Evolutionary conservation across 2,888 invertebrate genomes (phyloP), one percentile per base, ranked within the genome.

Genomic region (Scaptodrosophila latifasciaeformis): DNA sequence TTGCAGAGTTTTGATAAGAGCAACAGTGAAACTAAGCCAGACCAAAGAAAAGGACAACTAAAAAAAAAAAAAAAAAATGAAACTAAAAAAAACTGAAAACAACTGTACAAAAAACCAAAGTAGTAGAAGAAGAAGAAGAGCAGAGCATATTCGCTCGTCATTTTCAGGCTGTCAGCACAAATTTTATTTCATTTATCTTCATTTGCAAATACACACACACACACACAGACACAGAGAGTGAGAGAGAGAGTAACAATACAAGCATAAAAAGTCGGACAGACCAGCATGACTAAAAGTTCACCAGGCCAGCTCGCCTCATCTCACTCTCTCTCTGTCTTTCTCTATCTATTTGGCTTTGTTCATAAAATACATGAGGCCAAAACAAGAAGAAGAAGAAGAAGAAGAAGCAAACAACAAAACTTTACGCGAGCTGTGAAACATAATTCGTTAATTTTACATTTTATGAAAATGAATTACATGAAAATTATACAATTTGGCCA

Each of bases 151-250:
- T 50, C 30, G 49, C 49, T 67, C 60, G 62, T 67, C 64, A 68
- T 77, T 77, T 75, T 70, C 51, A 48, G 51, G 70, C 54, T 67
- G 74, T 67, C 79, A 72, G 70, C 77, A 62, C 51, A 70, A 65
- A 66, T 70, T 70, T 58, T 55, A 67, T 76, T 72, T 68, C 70
- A 72, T 75, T 76, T 79, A 72, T 75, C 70, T 76, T 75, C 74
- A 75, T 75, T 79, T 70, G 50, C 62, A 13, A 57, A 51, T 29
- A 56, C 47, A 37, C 48, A 53, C 37, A 44, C 34, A 53, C 39
- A 55, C 40, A 58, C 29, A 45, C 34, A 40, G 35, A 53, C 37
- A 30, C 45, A 40, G 21, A 18, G 21, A 19, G 17, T 29, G 13
- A 46, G 6, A 24, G 12, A 29, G 17, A 13, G 34, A 15, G 2